Percentiles rank a stretch among this genome's conserved stretches.
These are phyloP conservation scores for Drosophila repletoides DNA, from an alignment of 1,140 invertebrate species.

Conservation along the genomic window DNA sequence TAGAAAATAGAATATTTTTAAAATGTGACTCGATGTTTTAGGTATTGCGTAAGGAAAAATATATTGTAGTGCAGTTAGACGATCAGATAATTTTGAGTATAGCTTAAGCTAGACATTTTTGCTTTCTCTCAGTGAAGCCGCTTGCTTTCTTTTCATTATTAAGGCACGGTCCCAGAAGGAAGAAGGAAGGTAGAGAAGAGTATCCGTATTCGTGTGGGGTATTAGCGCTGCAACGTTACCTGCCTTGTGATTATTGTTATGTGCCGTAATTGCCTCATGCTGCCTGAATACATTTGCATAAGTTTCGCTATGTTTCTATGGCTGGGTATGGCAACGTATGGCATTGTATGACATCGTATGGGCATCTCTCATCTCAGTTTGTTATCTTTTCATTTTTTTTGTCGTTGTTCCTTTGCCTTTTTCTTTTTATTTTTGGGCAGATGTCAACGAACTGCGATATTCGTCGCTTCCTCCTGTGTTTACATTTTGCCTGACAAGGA, in stretches of 20 bases:
- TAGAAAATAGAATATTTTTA: no score
- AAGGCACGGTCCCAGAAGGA: conserved; percentile 2
- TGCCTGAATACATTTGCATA: conserved; percentile 40
- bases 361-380: conserved; percentile 30
- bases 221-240: conserved; percentile 16
- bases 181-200: no score
- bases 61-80: no score
- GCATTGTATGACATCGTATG: no score
- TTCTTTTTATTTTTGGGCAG: no score
- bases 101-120: no score
- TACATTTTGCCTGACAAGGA: conserved; percentile 29
- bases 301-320: background rate
- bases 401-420: no score
- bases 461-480: conserved; percentile 40
- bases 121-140: conserved; percentile 20
- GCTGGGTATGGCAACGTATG: background rate
- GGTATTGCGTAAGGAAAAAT: no score
- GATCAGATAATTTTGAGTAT: no score
- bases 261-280: conserved; percentile 38
- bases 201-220: no score
- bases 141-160: conserved; percentile 65
- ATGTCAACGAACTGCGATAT: conserved; percentile 54
- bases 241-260: conserved; percentile 37
- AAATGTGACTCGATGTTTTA: no score
- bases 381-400: conserved; percentile 47